Base-by-base conservation (phyloP, 2,797 vertebrate species). In the Myioborus melanocephalus region DNA sequence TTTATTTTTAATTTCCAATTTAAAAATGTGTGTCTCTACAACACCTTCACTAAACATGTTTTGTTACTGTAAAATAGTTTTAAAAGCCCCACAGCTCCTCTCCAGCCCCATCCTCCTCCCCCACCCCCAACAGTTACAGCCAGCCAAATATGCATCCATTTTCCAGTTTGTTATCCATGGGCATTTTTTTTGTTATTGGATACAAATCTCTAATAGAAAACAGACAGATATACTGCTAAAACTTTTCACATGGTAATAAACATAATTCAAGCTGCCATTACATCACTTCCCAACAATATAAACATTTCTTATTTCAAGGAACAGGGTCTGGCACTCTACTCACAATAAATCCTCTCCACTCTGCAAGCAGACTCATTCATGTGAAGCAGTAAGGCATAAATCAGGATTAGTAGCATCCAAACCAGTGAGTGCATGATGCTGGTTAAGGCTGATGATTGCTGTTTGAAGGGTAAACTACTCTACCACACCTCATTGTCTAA, bases 191-290 rank as follows among this genome's bases (percentile, higher is more conserved):
- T 83, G 44, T 77, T 93, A 44, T 52, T 91, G 34, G 89, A 73
- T 90, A 90, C 23, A 90, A 79, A 91, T 49, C 41, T 53, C 32
- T 97, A 96, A 96, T 87, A 90, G 37, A 78, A 96, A 97, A 59
- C 91, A 96, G 92, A 90, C 21, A 77, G 53, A 85, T 87, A 81
- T 56, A 85, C 64, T 78, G 34, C 68, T 88, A 87, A 92, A 88
- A 60, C 34, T 93, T 91, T 94, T 94, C 92, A 85, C 57, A 80
- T 86, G 57, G 34, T 93, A 94, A 95, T 80, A 94, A 91, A 83
- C 72, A 83, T 81, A 87, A 82, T 83, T 90, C 66, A 93, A 88
- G 61, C 46, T 93, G 90, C 84, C 91, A 89, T 95, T 93, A 95
- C 83, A 92, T 93, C 83, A 95, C 71, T 94, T 90, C 89, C 81